These are phyloP conservation scores for Hydrophis major DNA, from an alignment of 2,797 vertebrate species.

Conservation along the genomic window DNA sequence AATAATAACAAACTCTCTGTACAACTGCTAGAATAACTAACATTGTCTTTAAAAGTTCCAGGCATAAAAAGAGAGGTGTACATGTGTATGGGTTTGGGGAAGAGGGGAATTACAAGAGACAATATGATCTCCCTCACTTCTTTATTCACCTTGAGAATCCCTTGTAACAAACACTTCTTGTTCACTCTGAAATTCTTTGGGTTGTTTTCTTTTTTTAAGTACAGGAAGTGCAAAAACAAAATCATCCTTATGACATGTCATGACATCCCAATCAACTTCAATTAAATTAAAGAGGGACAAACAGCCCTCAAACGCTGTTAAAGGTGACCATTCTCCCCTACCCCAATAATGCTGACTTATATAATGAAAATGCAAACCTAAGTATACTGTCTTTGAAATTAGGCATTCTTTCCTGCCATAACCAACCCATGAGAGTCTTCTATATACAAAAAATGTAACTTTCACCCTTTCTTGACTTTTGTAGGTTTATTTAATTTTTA, in stretches of 20 bases:
- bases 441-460: slow-evolving; percentile 80
- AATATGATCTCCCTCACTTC: fast-evolving
- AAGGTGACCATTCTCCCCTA: slow-evolving; percentile 52
- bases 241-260: slow-evolving; percentile 45
- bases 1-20: slow-evolving; percentile 31
- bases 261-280: slow-evolving; percentile 55
- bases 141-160: slow-evolving; percentile 55
- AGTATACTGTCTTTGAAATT: slow-evolving; percentile 72
- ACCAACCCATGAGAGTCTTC: slow-evolving; percentile 75
- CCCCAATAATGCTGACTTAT: slow-evolving; percentile 49
- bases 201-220: slow-evolving; percentile 56
- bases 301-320: slow-evolving; percentile 27
- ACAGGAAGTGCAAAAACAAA: slow-evolving; percentile 70
- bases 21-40: slow-evolving; percentile 14
- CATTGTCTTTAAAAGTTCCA: slow-evolving; percentile 32
- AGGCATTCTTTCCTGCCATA: slow-evolving; percentile 74
- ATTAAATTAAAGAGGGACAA: slow-evolving; percentile 42
- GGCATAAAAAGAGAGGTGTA: slow-evolving; percentile 33
- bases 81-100: background rate
- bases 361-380: slow-evolving; percentile 68
- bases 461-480: slow-evolving; percentile 75
- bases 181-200: slow-evolving; percentile 75
- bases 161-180: slow-evolving; percentile 67
- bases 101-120: slow-evolving; percentile 35
- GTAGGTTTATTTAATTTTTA: slow-evolving; percentile 74